Percentiles rank a stretch among this genome's conserved stretches.
Evolutionary conservation across 1,140 invertebrate species (phyloP).

Genomic region (Tetragonula clypearis): DNA sequence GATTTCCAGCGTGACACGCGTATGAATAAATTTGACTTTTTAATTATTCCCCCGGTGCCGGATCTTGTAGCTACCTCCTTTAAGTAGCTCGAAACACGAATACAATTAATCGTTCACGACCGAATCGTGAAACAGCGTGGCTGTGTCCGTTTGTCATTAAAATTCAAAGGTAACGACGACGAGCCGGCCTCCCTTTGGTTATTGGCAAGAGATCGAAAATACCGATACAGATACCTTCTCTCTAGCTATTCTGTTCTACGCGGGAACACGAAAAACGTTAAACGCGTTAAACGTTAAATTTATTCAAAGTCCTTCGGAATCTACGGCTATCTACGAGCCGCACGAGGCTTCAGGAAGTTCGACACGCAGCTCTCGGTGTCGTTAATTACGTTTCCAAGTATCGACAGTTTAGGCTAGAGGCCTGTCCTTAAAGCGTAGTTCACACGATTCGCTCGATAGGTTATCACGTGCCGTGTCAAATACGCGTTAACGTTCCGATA

Average conservation of each 20-base stretch:
- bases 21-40: conserved; percentile 47
- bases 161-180: conserved; percentile 12
- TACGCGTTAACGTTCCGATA: background rate
- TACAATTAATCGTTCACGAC: conserved; percentile 34
- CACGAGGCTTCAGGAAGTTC: background rate
- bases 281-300: background rate
- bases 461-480: background rate
- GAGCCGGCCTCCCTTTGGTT: background rate
- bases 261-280: background rate
- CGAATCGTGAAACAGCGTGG: no score
- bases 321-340: background rate
- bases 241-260: background rate
- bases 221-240: background rate
- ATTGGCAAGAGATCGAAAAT: conserved; percentile 14
- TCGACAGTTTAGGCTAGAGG: background rate
- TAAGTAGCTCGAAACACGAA: conserved; percentile 18
- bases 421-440: background rate
- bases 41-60: conserved; percentile 30
- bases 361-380: background rate
- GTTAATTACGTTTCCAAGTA: background rate
- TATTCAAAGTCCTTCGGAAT: background rate
- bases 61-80: conserved; percentile 1
- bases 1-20: conserved; percentile 15
- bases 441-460: background rate
- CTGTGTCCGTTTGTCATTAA: conserved; percentile 15